Evolutionary conservation across 2,888 invertebrate species (phyloP).

Genomic region (Brassicogethes aeneus): DNA sequence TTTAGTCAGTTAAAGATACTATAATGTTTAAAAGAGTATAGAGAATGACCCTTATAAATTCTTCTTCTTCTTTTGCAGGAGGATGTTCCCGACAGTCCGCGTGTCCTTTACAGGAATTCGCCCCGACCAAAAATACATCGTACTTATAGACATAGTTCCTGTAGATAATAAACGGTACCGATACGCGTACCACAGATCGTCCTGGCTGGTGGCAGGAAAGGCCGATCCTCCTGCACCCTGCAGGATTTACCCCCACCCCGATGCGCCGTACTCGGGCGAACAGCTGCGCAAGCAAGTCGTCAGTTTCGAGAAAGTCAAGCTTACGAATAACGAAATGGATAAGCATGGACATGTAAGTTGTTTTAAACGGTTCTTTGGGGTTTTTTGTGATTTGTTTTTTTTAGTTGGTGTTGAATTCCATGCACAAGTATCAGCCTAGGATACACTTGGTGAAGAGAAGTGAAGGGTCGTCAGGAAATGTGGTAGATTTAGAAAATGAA

Average conservation of each 20-base stretch:
- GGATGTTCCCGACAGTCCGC: slow-evolving; percentile 97
- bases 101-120: slow-evolving; percentile 84
- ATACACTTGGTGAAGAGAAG: slow-evolving; percentile 65
- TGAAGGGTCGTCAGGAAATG: slow-evolving; percentile 50
- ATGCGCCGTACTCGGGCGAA: slow-evolving; percentile 92
- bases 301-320: slow-evolving; percentile 96
- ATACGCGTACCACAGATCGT: slow-evolving; percentile 96
- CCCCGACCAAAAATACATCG: slow-evolving; percentile 79
- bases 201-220: slow-evolving; percentile 97
- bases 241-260: slow-evolving; percentile 91
- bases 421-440: slow-evolving; percentile 79
- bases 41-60: too few species aligned
- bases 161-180: slow-evolving; percentile 94
- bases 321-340: slow-evolving; percentile 97
- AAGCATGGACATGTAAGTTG: slow-evolving; percentile 83
- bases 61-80: slow-evolving; percentile 49
- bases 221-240: slow-evolving; percentile 94
- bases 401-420: slow-evolving; percentile 74
- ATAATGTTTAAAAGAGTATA: too few species aligned
- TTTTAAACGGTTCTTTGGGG: not conserved
- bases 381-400: slow-evolving; percentile 22
- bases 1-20: too few species aligned
- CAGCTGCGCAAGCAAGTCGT: slow-evolving; percentile 94
- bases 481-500: slow-evolving; percentile 61
- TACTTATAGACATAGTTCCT: slow-evolving; percentile 92